phyloP scores from a whole-genome alignment of 2,888 invertebrate genomes.

The Cheilosia pagana region DNA sequence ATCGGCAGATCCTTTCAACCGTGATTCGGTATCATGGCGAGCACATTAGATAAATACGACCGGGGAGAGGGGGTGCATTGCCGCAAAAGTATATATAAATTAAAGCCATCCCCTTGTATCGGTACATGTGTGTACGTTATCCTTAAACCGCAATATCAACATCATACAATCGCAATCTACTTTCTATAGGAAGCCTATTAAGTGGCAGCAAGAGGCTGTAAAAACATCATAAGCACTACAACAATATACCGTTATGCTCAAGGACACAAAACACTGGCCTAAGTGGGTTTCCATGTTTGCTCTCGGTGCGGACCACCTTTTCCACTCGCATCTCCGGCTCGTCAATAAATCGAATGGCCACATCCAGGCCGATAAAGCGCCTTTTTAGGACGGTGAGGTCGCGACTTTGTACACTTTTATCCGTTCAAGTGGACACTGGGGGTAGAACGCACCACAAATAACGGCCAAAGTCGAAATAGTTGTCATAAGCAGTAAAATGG shows the following conservation, averaged over 20 bases:
- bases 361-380: conserved; percentile 43
- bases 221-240: conserved; percentile 53
- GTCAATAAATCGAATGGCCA: conserved; percentile 52
- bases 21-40: conserved; percentile 52
- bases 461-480: conserved; percentile 59
- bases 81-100: neutral
- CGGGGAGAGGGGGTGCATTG: neutral
- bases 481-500: conserved; percentile 60
- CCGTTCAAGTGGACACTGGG: conserved; percentile 4
- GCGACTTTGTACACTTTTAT: conserved; percentile 52
- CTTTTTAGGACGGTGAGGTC: conserved; percentile 44
- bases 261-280: conserved; percentile 42
- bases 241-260: conserved; percentile 10
- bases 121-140: neutral
- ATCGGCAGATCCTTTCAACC: conserved; percentile 67
- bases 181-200: conserved; percentile 50
- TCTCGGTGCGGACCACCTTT: conserved; percentile 42
- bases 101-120: neutral
- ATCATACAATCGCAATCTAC: conserved; percentile 33
- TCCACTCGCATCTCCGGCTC: conserved; percentile 14
- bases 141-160: conserved; percentile 34
- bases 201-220: conserved; percentile 46
- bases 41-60: conserved; percentile 33
- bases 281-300: conserved; percentile 70
- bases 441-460: conserved; percentile 28